These are phyloP conservation scores for Hyphantria cunea DNA, from an alignment of 1,140 invertebrate species.

Conservation along the genomic window DNA sequence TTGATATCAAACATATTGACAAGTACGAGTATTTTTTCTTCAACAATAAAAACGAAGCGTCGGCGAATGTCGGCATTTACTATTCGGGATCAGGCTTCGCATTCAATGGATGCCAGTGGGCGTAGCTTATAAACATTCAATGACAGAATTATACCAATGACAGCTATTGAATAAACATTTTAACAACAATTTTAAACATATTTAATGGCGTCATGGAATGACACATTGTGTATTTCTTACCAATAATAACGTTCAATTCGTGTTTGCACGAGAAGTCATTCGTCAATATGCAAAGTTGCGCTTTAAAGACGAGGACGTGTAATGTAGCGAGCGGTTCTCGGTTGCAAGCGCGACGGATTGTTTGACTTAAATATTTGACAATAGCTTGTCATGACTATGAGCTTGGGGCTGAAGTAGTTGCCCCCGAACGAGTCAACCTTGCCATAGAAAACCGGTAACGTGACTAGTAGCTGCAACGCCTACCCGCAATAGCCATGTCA, in stretches of 20 bases:
- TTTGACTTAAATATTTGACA: constrained; percentile 30
- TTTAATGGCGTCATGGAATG: constrained; percentile 28
- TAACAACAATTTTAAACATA: constrained; percentile 24
- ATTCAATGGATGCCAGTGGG: constrained; percentile 32
- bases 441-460: constrained; percentile 48
- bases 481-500: constrained; percentile 42
- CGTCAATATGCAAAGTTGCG: constrained; percentile 9
- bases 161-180: constrained; percentile 28
- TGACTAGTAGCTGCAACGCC: constrained; percentile 44
- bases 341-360: constrained; percentile 16
- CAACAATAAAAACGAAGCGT: constrained; percentile 16
- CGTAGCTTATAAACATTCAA: constrained; percentile 33
- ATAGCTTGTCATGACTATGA: constrained; percentile 10
- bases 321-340: constrained; percentile 13
- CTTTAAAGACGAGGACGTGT: background rate
- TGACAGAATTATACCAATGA: constrained; percentile 31
- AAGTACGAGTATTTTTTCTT: constrained; percentile 11
- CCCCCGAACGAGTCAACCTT: constrained; percentile 45
- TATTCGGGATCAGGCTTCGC: constrained; percentile 23
- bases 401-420: constrained; percentile 38
- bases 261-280: background rate
- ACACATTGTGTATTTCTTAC: constrained; percentile 23
- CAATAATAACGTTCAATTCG: constrained; percentile 1
- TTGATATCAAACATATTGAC: constrained; percentile 16
- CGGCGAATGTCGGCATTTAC: constrained; percentile 30